Percentiles rank a stretch among this genome's conserved stretches.
These are phyloP conservation scores for Drosophila ambigua DNA, from an alignment of 1,140 invertebrate species.

Conservation along the genomic window DNA sequence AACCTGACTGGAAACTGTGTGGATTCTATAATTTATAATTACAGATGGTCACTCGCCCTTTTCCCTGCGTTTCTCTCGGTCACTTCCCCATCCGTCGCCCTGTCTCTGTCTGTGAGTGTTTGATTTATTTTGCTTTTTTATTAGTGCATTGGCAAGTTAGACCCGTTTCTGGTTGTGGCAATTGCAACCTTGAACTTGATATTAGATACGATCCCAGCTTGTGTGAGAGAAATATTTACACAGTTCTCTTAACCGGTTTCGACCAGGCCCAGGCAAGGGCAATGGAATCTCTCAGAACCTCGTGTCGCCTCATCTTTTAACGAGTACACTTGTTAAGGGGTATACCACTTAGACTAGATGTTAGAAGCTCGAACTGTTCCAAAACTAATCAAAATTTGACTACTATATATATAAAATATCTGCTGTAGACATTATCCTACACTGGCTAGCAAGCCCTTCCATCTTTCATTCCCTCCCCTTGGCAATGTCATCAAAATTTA, in stretches of 20 bases:
- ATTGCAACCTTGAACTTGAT: conserved; percentile 77
- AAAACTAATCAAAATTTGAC: no score
- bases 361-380: not conserved
- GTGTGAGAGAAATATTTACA: conserved; percentile 40
- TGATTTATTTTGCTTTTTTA: conserved; percentile 67
- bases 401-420: no score
- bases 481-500: conserved; percentile 67
- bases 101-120: conserved; percentile 11
- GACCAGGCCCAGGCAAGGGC: conserved; percentile 38
- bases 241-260: conserved; percentile 62
- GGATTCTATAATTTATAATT: conserved; percentile 59
- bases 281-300: conserved; percentile 48
- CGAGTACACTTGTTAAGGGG: conserved; percentile 15
- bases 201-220: conserved; percentile 66
- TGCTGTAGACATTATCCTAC: not conserved
- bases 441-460: not conserved
- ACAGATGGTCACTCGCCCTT: conserved; percentile 36
- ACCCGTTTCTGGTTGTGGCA: conserved; percentile 58
- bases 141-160: conserved; percentile 64
- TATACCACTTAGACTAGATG: not conserved
- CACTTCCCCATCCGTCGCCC: not conserved
- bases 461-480: conserved; percentile 15
- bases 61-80: not conserved
- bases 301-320: conserved; percentile 4
- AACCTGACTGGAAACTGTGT: conserved; percentile 5